A percentile compares a stretch with the other conserved stretches of the same genome.
phyloP scores from a whole-genome alignment of 2,797 vertebrate genomes.

The Sebastes nivosus region DNA sequence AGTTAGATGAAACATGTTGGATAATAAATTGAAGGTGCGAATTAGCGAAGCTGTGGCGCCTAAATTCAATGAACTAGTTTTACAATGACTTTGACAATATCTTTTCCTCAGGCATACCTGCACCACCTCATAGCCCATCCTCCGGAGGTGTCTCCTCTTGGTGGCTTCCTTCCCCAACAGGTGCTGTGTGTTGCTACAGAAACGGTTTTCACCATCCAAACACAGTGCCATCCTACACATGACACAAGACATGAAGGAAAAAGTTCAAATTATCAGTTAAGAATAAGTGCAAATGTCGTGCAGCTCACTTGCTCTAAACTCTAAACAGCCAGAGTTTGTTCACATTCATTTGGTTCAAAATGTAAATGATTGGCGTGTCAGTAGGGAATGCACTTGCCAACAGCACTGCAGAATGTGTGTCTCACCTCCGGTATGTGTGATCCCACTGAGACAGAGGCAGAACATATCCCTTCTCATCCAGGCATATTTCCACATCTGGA shows the following conservation, averaged over 20 bases:
- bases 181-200: constrained; percentile 58
- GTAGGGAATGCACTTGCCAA: neutral
- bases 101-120: constrained; percentile 28
- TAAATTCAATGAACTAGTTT: too few species aligned
- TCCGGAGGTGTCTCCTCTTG: constrained; percentile 55
- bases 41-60: too few species aligned
- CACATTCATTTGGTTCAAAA: neutral
- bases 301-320: neutral
- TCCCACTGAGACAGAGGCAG: constrained; percentile 60
- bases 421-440: constrained; percentile 32
- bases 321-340: too few species aligned
- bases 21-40: too few species aligned
- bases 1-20: too few species aligned
- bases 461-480: constrained; percentile 56
- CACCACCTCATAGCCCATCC: constrained; percentile 51
- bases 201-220: constrained; percentile 47
- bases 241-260: neutral
- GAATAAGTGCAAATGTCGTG: neutral
- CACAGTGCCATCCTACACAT: constrained; percentile 42
- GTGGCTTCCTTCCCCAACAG: constrained; percentile 64
- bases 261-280: neutral
- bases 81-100: too few species aligned
- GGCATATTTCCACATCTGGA: constrained; percentile 58
- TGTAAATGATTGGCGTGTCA: too few species aligned
- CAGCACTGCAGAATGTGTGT: neutral